Conservation (phyloP, 2,888 invertebrate species). For the Cryptus viduatorius region DNA sequence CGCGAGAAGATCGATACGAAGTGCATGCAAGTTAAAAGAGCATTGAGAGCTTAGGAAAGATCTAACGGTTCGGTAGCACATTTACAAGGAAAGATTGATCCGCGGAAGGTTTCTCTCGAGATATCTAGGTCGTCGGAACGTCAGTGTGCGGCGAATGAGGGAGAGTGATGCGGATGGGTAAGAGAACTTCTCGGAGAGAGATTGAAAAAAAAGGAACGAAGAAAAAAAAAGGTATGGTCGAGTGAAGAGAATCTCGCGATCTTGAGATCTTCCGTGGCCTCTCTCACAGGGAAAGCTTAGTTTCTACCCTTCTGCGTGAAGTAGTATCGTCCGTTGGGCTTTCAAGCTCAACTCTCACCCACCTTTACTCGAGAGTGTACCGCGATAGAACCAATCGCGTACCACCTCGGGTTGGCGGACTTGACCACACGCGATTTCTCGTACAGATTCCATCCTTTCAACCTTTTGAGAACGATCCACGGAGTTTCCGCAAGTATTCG, state of each 20-base stretch:
- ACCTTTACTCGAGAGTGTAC: slow-evolving; percentile 62
- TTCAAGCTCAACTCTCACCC: slow-evolving; percentile 57
- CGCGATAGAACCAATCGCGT: slow-evolving; percentile 63
- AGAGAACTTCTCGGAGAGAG: slow-evolving; percentile 51
- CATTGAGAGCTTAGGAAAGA: slow-evolving; percentile 41
- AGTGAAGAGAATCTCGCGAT: slow-evolving; percentile 52
- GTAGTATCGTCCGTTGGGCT: slow-evolving; percentile 56
- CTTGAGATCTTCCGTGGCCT: slow-evolving; percentile 50
- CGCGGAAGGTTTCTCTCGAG: slow-evolving; percentile 50
- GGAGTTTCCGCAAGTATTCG: slow-evolving; percentile 35
- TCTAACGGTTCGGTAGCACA: slow-evolving; percentile 35
- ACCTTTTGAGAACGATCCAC: slow-evolving; percentile 51
- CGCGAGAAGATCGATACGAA: slow-evolving; percentile 24
- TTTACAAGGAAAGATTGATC: slow-evolving; percentile 63
- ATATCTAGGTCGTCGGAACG: slow-evolving; percentile 64
- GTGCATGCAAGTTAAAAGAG: slow-evolving; percentile 19
- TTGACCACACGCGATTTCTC: slow-evolving; percentile 61
- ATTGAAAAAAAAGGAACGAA: slow-evolving; percentile 43
- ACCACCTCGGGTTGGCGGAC: slow-evolving; percentile 42
- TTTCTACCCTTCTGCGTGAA: slow-evolving; percentile 63
- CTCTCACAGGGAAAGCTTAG: slow-evolving; percentile 58
- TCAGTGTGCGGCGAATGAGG: slow-evolving; percentile 33
- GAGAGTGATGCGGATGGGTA: slow-evolving; percentile 52
- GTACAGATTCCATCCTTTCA: slow-evolving; percentile 63
- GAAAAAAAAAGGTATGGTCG: slow-evolving; percentile 35